Base-by-base conservation (phyloP, 2,113 vertebrate species). In the Taurulus bubalis region DNA sequence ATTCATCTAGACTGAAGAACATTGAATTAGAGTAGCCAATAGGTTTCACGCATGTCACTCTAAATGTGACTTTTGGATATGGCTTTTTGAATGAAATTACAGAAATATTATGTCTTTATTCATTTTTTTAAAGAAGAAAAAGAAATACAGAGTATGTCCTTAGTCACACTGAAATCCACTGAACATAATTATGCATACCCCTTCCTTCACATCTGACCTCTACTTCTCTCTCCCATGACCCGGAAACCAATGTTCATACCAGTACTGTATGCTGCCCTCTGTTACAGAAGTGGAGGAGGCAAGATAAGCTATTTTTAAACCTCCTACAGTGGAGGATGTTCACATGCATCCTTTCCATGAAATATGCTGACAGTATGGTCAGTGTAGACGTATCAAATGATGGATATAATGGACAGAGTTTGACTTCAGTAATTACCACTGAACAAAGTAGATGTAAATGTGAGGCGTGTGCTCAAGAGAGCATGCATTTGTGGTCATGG, bases 251-350 rank as follows among this genome's bases (percentile, higher is more conserved):
- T 65, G 70, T 75, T 73, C 75, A 86, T 68, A 76, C n/a, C 62
- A 67, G 49, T 18, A 60, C 49, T 85, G 77, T 70, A 85, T 75
- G 71, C 58, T 68, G 51, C 82, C 69, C 75, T 66, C 40, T 86
- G 69, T 62, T 87, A 76, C 71, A 75, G 58, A 30, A 71, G 79
- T 66, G 82, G 71, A 83, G 81, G 86, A 89, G 74, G 77, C 32
- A 86, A 51, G 53, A 79, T 63, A 62, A n/a, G 84, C 77, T 89
- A 91, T 92, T 91, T 91, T 80, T 86, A 88, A 83, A 72, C 62
- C 64, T 67, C 71, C 45, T 30, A 80, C 64, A 67, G 80, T 59
- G 71, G 64, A 81, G 74, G 80, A 60, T 65, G 77, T 66, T 75
- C 63, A 87, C 45, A 16, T 84, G 69, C 55, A 73, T 72, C 69